A percentile compares a stretch with the other conserved stretches of the same genome.
Conservation (phyloP, 2,888 invertebrate species). For the Congeria kusceri region DNA sequence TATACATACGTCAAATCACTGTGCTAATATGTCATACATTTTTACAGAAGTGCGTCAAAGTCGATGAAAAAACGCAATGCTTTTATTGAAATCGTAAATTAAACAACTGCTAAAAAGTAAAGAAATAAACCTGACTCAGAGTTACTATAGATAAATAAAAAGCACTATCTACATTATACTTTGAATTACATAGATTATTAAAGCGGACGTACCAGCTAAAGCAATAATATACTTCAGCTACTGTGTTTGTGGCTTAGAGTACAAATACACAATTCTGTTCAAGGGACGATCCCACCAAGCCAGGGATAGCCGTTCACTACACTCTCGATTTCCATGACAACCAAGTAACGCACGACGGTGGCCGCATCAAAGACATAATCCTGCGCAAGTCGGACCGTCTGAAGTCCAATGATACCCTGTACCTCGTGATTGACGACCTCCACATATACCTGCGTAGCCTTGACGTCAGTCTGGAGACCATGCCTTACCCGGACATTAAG, state of each 20-base stretch:
- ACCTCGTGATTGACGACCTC: conserved; percentile 63
- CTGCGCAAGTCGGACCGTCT: conserved; percentile 64
- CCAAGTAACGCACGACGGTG: conserved; percentile 58
- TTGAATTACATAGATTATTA: too few species aligned
- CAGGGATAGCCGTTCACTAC: conserved; percentile 60
- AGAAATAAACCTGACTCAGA: too few species aligned
- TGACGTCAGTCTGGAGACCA: conserved; percentile 54
- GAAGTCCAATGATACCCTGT: conserved; percentile 59
- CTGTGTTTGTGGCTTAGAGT: too few species aligned
- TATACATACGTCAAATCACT: too few species aligned
- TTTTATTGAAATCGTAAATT: too few species aligned
- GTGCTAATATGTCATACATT: too few species aligned
- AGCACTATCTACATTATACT: not conserved
- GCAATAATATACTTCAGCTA: too few species aligned
- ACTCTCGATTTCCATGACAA: conserved; percentile 67
- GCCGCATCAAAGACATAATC: conserved; percentile 65
- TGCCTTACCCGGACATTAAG: conserved; percentile 45
- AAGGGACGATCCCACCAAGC: conserved; percentile 55
- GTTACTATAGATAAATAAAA: too few species aligned
- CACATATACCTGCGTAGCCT: conserved; percentile 66
- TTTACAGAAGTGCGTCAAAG: too few species aligned
- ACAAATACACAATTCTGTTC: not conserved
- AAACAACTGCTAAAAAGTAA: too few species aligned
- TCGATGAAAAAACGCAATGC: too few species aligned
- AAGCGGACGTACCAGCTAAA: too few species aligned